Conservation (phyloP, 2,113 vertebrate species). For the Cyanocitta stelleri region DNA sequence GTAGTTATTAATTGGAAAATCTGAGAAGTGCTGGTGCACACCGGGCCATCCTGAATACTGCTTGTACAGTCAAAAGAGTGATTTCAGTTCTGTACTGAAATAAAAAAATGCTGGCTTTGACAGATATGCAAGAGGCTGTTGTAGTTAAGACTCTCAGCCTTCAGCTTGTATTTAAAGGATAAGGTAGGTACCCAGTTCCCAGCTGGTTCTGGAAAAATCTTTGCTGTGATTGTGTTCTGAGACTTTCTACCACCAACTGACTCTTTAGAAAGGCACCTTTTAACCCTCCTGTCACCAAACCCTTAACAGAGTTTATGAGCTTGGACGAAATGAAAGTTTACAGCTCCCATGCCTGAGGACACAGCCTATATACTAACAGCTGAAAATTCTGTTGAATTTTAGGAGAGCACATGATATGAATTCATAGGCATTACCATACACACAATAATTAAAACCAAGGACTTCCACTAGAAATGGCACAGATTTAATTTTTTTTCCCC, state of each 20-base stretch:
- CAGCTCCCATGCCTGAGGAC: neutral
- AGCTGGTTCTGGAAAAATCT: neutral
- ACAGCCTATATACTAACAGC: neutral
- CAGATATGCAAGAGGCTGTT: neutral
- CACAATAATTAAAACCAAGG: neutral
- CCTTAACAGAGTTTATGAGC: neutral
- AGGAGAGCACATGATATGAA: neutral
- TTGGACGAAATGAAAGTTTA: neutral
- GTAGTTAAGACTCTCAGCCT: neutral
- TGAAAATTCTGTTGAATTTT: neutral
- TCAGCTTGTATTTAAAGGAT: neutral
- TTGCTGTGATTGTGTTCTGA: neutral
- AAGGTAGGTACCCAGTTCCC: neutral
- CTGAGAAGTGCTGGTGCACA: neutral
- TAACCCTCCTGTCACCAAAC: neutral
- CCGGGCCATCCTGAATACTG: neutral
- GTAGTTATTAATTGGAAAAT: neutral
- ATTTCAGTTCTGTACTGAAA: neutral
- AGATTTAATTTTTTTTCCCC: neutral
- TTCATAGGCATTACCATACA: neutral
- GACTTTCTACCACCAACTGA: neutral
- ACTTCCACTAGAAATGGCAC: neutral
- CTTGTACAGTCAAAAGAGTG: neutral
- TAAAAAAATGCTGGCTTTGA: neutral
- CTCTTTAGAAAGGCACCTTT: neutral